Evolutionary conservation across 2,888 invertebrate species (phyloP).

Genomic region (Yponomeuta plumbellus): DNA sequence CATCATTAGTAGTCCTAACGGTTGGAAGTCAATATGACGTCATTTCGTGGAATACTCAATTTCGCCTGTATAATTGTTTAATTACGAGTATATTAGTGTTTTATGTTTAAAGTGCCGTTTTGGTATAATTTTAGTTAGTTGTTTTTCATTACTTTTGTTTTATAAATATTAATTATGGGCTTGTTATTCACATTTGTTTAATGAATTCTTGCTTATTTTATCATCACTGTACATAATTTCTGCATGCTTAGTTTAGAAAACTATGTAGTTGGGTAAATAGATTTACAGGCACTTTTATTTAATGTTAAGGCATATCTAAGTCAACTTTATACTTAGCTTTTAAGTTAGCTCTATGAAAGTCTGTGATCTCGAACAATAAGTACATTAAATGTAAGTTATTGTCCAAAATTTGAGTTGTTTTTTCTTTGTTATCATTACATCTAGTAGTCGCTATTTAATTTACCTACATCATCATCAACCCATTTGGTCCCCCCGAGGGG

Average conservation of each 20-base stretch:
- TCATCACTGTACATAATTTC: background rate
- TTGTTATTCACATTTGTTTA: background rate
- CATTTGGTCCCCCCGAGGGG: no score
- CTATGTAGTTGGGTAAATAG: conserved; percentile 18
- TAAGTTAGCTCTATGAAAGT: background rate
- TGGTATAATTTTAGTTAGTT: no score
- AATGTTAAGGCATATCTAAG: conserved; percentile 24
- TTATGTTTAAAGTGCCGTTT: no score
- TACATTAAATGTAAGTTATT: conserved; percentile 62
- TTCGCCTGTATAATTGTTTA: background rate
- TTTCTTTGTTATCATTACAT: background rate
- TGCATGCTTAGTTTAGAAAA: background rate
- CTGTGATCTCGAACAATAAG: conserved; percentile 74
- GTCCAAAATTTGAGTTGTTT: conserved; percentile 33
- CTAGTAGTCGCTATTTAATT: no score
- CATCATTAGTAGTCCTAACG: background rate
- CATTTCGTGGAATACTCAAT: background rate
- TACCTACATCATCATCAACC: no score
- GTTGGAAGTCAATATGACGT: background rate
- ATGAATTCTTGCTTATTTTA: background rate
- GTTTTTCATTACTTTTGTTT: no score
- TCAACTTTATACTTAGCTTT: conserved; percentile 25
- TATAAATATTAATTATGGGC: no score
- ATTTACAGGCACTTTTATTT: conserved; percentile 2
- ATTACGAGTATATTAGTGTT: no score